These are phyloP conservation scores for Idaea aversata DNA, from an alignment of 2,888 invertebrate genomes.

Conservation along the genomic window DNA sequence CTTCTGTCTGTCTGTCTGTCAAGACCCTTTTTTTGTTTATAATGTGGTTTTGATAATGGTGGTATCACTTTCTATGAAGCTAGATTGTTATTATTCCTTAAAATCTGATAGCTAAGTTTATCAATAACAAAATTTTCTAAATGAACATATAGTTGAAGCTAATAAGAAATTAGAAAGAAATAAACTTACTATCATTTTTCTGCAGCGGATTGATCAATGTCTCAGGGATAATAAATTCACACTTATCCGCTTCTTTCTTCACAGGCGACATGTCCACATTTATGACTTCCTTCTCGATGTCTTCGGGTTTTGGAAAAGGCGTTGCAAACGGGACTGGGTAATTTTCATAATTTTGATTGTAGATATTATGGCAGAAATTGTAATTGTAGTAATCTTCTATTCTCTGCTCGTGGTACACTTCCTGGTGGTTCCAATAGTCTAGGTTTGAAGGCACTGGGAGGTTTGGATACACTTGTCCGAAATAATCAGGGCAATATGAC, in stretches of 20 bases:
- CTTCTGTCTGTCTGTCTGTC: too few species aligned
- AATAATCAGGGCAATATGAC: conserved; percentile 57
- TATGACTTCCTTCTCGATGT: conserved; percentile 33
- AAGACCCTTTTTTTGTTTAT: too few species aligned
- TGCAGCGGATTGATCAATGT: conserved; percentile 34
- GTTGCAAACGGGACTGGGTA: conserved; percentile 42
- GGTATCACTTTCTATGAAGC: too few species aligned
- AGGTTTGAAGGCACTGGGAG: conserved; percentile 55
- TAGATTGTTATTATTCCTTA: too few species aligned
- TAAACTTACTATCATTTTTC: conserved; percentile 60
- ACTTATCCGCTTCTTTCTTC: conserved; percentile 22
- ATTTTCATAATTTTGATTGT: conserved; percentile 61
- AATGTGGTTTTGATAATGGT: too few species aligned
- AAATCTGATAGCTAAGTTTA: too few species aligned
- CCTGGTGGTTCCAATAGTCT: conserved; percentile 65
- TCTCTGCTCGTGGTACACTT: conserved; percentile 59
- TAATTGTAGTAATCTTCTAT: conserved; percentile 66
- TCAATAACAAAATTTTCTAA: neutral
- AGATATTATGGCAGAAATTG: conserved; percentile 61
- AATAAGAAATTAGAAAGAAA: conserved; percentile 3
- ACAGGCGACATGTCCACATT: conserved; percentile 21
- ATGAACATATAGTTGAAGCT: conserved; percentile 6
- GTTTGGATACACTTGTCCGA: conserved; percentile 55
- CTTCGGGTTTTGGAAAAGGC: conserved; percentile 31
- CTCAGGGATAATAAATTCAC: conserved; percentile 22